Evolutionary conservation across 2,113 vertebrate genomes (phyloP).

Genomic region (Reinhardtius hippoglossoides): DNA sequence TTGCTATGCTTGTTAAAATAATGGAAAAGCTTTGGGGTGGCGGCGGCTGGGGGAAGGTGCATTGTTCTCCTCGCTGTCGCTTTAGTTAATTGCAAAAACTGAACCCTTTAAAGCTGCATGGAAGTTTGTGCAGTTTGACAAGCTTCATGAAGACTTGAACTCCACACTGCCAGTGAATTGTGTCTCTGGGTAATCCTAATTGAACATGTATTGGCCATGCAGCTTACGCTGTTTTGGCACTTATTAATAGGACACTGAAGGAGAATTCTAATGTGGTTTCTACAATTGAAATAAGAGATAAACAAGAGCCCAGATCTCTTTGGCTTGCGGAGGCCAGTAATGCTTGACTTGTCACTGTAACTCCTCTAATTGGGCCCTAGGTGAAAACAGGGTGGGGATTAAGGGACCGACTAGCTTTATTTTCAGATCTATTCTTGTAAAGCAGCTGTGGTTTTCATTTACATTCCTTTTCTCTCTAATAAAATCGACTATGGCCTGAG

Average conservation of each 20-base stretch:
- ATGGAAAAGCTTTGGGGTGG: slow-evolving; percentile 69
- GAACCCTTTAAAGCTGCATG: slow-evolving; percentile 63
- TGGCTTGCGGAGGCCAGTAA: slow-evolving; percentile 64
- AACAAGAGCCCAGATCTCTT: slow-evolving; percentile 73
- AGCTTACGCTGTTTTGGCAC: slow-evolving; percentile 73
- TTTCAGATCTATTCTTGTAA: slow-evolving; percentile 61
- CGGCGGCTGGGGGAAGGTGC: slow-evolving; percentile 57
- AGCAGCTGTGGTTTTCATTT: slow-evolving; percentile 39
- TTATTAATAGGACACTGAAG: slow-evolving; percentile 74
- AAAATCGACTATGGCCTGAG: slow-evolving; percentile 11
- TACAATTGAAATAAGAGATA: slow-evolving; percentile 80
- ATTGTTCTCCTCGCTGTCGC: slow-evolving; percentile 72
- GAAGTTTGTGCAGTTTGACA: slow-evolving; percentile 74
- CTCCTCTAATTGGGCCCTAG: slow-evolving; percentile 80
- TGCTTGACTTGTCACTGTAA: slow-evolving; percentile 78
- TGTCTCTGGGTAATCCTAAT: slow-evolving; percentile 79
- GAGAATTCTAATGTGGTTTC: slow-evolving; percentile 76
- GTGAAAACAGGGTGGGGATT: slow-evolving; percentile 58
- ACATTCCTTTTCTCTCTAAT: slow-evolving; percentile 41
- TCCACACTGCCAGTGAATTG: slow-evolving; percentile 62
- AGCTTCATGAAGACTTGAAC: slow-evolving; percentile 70
- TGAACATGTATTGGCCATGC: slow-evolving; percentile 73
- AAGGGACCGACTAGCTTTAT: slow-evolving; percentile 65
- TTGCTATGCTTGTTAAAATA: slow-evolving; percentile 82
- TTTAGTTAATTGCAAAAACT: slow-evolving; percentile 77